Conservation (phyloP, 2,113 vertebrate species). For the Catharus minimus region DNA sequence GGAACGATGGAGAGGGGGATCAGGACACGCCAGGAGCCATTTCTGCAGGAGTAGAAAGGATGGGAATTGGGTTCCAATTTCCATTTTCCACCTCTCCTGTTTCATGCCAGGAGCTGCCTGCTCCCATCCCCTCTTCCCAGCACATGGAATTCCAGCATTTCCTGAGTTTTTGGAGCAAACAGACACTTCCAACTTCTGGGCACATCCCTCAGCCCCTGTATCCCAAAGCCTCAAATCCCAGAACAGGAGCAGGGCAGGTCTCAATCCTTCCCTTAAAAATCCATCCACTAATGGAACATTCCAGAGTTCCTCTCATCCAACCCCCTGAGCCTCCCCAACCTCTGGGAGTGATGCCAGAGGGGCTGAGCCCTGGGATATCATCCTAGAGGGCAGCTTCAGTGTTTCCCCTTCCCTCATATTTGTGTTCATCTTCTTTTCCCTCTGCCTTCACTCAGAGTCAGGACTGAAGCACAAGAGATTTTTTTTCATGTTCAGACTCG, state of each 20-base stretch:
- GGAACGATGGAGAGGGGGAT: neutral
- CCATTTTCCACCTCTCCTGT: neutral
- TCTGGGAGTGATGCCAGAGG: neutral
- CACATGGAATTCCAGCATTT: accelerated
- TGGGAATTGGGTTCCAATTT: neutral
- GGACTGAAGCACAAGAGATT: too few species aligned
- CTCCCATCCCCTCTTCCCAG: neutral
- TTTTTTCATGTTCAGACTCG: too few species aligned
- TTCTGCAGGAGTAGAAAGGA: neutral
- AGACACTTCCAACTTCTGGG: neutral
- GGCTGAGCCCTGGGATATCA: neutral
- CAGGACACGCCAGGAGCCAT: neutral
- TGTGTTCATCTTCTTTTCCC: too few species aligned
- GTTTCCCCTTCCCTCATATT: neutral
- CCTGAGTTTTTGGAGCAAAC: neutral
- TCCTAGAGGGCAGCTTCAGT: neutral
- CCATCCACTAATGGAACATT: neutral
- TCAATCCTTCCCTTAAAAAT: neutral
- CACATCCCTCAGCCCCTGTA: accelerated
- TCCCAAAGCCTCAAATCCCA: neutral
- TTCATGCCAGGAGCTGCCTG: neutral
- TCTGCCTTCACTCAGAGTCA: too few species aligned
- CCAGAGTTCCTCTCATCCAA: neutral
- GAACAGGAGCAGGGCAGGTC: neutral
- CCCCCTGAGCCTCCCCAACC: neutral